Evolutionary conservation across 2,113 vertebrate genomes (phyloP).

Genomic region (Pleuronectes platessa): DNA sequence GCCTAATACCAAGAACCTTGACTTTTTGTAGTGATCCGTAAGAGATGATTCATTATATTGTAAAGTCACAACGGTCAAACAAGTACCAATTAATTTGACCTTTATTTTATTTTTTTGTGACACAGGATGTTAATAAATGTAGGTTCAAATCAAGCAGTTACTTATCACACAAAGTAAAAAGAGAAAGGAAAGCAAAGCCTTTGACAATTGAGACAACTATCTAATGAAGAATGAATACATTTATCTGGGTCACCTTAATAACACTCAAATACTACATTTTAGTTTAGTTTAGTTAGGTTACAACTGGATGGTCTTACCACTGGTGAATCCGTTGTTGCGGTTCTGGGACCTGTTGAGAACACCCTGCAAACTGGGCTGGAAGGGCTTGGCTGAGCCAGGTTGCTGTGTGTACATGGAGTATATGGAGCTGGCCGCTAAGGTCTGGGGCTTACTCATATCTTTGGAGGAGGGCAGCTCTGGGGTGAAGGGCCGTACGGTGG

Average conservation of each 20-base stretch:
- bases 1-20: constrained; percentile 11
- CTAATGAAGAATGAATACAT: neutral
- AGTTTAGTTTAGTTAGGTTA: neutral
- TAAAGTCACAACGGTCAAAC: too few relatives aligned
- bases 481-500: constrained; percentile 93
- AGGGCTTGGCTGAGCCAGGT: constrained; percentile 85
- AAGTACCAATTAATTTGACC: too few relatives aligned
- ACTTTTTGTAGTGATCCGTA: constrained; percentile 22
- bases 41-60: neutral
- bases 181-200: too few relatives aligned
- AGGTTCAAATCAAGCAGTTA: too few relatives aligned
- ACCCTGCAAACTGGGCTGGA: constrained; percentile 86
- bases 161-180: too few relatives aligned
- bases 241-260: neutral
- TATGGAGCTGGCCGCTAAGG: constrained; percentile 91
- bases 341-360: constrained; percentile 83
- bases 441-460: constrained; percentile 91
- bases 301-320: constrained; percentile 79
- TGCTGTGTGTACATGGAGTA: constrained; percentile 98
- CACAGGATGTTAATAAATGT: too few relatives aligned
- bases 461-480: constrained; percentile 89
- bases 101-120: too few relatives aligned
- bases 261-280: neutral
- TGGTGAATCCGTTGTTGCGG: constrained; percentile 86
- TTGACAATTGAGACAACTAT: too few relatives aligned